Evolutionary conservation across 2,888 invertebrate species (phyloP), one percentile per base, ranked within the genome.

Genomic region (Dione juno): DNA sequence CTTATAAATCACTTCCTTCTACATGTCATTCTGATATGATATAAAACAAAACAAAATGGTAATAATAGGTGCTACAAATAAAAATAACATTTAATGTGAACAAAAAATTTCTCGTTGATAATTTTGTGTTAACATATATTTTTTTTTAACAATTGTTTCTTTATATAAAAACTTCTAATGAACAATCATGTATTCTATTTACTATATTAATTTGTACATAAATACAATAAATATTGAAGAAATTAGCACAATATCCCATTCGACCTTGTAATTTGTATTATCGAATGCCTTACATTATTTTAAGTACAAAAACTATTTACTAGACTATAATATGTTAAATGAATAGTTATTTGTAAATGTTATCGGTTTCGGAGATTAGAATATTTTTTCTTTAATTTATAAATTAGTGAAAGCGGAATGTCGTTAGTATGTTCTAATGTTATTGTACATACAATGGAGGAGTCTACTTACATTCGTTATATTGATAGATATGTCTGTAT

Each of bases 201-300:
- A 10, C 10, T 37, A 19, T 37, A 13, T 50, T 21, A 14, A 61
- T 28, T 59, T 43, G 59, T 59, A 43, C 43, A 43, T 21, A 59
- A 21, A 59, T 57, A 70, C 54, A 19, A 13, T 50, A 43, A n/a
- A 48, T 35, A 57, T 53, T n/a, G n/a, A 28, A 54, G 69, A 66
- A 61, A n/a, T 67, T 54, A 72, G 87, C 88, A 89, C 87, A 89
- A 88, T 87, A 77, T 82, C 84, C 83, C 84, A 57, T 77, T 81
- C 76, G 81, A 79, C 82, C 77, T 81, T 81, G 81, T 81, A 78
- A 79, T 80, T 79, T 80, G 75, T 81, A 81, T 83, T 81, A 76
- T 84, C 79, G 80, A 81, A 85, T 84, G 88, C 88, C 88, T 89
- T 88, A 82, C 84, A 84, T 81, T 84, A 71, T 84, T 85, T 83